Percentiles rank a stretch among this genome's conserved stretches.
These are phyloP conservation scores for Diachrysia chrysitis DNA, from an alignment of 2,888 invertebrate species.

Conservation along the genomic window DNA sequence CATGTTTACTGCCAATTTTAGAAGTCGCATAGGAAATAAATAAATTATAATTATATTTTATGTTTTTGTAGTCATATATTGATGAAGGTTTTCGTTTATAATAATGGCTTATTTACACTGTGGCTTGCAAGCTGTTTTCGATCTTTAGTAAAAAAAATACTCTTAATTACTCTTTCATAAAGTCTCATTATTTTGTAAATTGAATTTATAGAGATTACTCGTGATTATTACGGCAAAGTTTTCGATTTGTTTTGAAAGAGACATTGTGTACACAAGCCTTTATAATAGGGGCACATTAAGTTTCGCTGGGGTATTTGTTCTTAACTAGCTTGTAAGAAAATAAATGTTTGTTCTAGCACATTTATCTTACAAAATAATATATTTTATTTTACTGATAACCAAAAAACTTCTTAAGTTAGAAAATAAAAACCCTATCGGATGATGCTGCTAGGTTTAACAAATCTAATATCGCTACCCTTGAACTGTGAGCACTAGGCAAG, in stretches of 20 bases:
- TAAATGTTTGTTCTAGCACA: conserved; percentile 10
- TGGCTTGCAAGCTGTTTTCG: background rate
- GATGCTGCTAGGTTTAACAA: no score
- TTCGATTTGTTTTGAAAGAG: no score
- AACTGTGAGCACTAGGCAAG: no score
- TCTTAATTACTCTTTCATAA: no score
- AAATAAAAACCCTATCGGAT: no score
- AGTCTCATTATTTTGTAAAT: no score
- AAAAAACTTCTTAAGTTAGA: background rate
- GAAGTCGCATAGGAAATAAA: background rate
- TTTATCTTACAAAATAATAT: background rate
- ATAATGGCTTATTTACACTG: background rate
- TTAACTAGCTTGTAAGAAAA: background rate
- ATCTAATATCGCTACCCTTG: no score
- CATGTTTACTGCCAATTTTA: background rate
- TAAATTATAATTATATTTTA: background rate
- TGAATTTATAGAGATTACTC: no score
- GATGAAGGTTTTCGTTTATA: background rate
- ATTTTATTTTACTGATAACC: background rate
- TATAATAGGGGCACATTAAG: background rate
- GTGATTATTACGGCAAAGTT: no score
- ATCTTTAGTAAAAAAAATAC: no score
- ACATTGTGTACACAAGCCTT: background rate
- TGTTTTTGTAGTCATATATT: background rate
- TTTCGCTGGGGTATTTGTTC: background rate